A percentile compares a stretch with the other conserved stretches of the same genome.
Conservation (phyloP, 1,140 invertebrate genomes). For the Caligus rogercresseyi region DNA sequence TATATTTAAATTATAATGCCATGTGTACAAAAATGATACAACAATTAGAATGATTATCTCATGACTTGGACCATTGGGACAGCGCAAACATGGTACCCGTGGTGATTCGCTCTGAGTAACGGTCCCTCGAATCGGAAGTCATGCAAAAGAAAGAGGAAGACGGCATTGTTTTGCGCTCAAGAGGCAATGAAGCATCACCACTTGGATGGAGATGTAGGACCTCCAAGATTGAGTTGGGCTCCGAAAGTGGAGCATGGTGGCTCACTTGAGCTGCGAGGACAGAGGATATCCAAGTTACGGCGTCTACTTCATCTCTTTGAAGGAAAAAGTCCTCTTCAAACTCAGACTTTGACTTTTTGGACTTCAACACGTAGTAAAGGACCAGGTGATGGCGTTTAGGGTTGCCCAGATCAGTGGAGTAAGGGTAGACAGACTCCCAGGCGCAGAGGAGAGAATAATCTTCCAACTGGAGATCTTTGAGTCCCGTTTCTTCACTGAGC, state of each 20-base stretch:
- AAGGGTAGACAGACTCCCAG: conserved; percentile 30
- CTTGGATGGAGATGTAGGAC: not conserved
- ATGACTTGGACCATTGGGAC: conserved; percentile 24
- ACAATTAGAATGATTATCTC: not conserved
- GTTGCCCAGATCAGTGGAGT: conserved; percentile 26
- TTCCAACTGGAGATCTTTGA: conserved; percentile 22
- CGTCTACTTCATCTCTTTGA: not conserved
- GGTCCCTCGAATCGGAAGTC: not conserved
- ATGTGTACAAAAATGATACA: not conserved
- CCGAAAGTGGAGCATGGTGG: not conserved
- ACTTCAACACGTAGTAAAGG: conserved; percentile 24
- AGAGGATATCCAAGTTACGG: not conserved
- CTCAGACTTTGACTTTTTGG: not conserved
- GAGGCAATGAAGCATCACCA: not conserved
- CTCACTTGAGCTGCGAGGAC: not conserved
- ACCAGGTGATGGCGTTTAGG: conserved; percentile 30
- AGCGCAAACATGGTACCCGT: conserved; percentile 29
- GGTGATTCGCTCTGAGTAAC: conserved; percentile 26
- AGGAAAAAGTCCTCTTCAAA: not conserved
- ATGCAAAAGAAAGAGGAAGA: not conserved
- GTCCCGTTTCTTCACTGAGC: conserved; percentile 28
- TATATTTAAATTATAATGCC: conserved; percentile 1
- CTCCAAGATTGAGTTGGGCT: not conserved
- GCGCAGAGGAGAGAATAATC: conserved; percentile 24
- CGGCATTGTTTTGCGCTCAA: not conserved